Evolutionary conservation across 1,140 invertebrate species (phyloP), one percentile per base, ranked within the genome.

Genomic region (Helicoverpa zea): DNA sequence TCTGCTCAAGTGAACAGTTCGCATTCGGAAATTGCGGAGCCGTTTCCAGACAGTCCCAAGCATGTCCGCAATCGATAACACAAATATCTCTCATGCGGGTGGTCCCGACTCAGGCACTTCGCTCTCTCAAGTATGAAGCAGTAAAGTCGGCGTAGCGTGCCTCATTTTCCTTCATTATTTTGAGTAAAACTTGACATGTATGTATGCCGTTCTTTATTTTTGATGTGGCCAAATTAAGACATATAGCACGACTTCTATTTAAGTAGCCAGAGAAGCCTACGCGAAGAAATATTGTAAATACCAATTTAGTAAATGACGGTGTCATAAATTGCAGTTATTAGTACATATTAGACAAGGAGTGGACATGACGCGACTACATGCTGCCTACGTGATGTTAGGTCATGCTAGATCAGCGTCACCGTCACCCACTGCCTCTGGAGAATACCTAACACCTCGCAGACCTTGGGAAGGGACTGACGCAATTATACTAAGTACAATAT

Each of bases 351-450:
- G 68, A 68, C 64, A 16, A 58, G 35, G 35, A 61, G 56, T 76
- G 73, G 43, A 76, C 73, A 76, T 61, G 75, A 66, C 75, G 63
- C 51, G 75, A 78, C 75, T 66, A 54, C 51, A 29, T 10, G 58
- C 73, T 51, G 75, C 75, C 75, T 66, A 78, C 75, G 75, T 66
- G 61, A n/a, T 18, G 61, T 66, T 78, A 78, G 61, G 49, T 66
- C 75, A 78, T 78, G 58, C 74, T 14, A 51, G 16, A 18, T 61
- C 64, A 47, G 35, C 64, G 23, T 64, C 56, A 30, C 75, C 59
- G 63, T 64, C 75, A 54, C 49, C 61, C 49, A 56, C 73, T 51
- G 54, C 58, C 56, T 61, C 58, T 66, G 61, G 59, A 78, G 63
- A 64, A 43, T 78, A 78, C 63, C 63, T 78, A 51, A 78, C 43